Base-by-base conservation (phyloP, 2,888 invertebrate genomes). In the Amphipoea lucens region DNA sequence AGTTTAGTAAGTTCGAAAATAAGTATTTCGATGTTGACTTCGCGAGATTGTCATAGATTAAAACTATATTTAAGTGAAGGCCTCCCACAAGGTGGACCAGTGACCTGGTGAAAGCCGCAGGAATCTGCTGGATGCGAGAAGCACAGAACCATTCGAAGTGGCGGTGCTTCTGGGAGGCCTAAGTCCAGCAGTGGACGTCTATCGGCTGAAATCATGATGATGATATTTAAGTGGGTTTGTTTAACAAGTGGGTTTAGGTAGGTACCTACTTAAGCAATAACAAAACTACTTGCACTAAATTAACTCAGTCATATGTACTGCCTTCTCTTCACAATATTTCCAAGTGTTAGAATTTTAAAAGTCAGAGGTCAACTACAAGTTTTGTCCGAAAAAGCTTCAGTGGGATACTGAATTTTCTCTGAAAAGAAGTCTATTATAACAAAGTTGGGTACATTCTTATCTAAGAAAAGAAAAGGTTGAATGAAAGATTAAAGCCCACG, bases 301-400 rank as follows among this genome's bases (percentile, higher is more conserved):
- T 2, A 42, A 42, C n/a, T 67, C 17, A 6, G 29, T 4, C 48
- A 12, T 29, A 20, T 3, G 7, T 45, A 45, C 14, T 45, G n/a
- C 29, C 23, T 23, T 14, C 23, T 3, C 29, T n/a, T 20, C 11
- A 51, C 12, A 74, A 42, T 72, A 9, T 23, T 29, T 69, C 3
- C 17, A 60, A 7, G 36, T 9, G 23, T 60, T 40, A 45, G 3
- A 62, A 69, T 29, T 48, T 23, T 29, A 20, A 20, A 78, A 51
- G 71, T 51, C 48, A 79, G 17, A 67, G 48, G 68, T 62, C 71
- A 71, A 11, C 20, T 29, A 71, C 23, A 51, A 60, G 60, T 62
- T 62, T 2, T 20, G 23, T 17, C 9, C 14, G 20, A 62, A 80
- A 74, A 42, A 29, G 5, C 36, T 36, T 36, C 36, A 36, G 36